These are phyloP conservation scores for Lepus americanus DNA, from an alignment of 2,113 vertebrate genomes.

Conservation along the genomic window DNA sequence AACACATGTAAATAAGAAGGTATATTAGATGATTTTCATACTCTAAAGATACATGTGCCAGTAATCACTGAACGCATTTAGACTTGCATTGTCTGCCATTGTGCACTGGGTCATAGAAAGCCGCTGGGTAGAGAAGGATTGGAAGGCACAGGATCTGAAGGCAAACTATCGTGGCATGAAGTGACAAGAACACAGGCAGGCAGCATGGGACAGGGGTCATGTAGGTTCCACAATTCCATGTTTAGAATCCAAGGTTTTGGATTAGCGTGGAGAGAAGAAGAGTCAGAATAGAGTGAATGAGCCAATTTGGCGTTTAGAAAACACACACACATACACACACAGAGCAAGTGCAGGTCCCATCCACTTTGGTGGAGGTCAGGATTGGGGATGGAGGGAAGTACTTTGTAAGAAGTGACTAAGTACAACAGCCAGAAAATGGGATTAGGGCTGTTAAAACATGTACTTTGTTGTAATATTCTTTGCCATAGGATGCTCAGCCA, in stretches of 20 bases:
- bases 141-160: neutral
- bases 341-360: neutral
- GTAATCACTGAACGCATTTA: neutral
- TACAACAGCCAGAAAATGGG: neutral
- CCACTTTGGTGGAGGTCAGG: neutral
- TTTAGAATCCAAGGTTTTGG: neutral
- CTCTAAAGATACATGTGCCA: neutral
- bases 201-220: neutral
- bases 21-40: neutral
- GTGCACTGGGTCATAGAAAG: neutral
- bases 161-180: neutral
- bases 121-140: neutral
- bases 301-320: neutral
- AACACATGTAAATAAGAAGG: conserved; percentile 22
- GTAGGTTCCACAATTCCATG: rapidly evolving
- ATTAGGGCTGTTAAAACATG: neutral
- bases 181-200: neutral
- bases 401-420: neutral
- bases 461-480: neutral
- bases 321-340: neutral
- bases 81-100: neutral
- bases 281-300: neutral
- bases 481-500: neutral
- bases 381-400: rapidly evolving
- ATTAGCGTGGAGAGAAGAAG: neutral